Evolutionary conservation across 2,797 vertebrate species (phyloP).

Genomic region (Crocidura indochinensis): DNA sequence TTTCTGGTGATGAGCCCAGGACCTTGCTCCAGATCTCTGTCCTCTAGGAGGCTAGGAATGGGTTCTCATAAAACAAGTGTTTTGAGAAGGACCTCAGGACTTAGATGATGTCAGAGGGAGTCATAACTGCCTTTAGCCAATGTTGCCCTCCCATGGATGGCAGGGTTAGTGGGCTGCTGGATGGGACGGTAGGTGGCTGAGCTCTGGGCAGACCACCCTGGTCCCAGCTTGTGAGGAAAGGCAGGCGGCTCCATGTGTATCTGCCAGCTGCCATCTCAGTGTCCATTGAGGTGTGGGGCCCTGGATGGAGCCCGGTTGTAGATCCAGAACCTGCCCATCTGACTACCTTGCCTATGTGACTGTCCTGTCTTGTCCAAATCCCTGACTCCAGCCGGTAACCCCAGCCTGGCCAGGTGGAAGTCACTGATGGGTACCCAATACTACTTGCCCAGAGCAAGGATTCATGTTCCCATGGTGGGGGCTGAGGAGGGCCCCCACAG

Average conservation of each 20-base stretch:
- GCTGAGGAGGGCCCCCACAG: background rate
- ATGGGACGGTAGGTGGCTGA: too few species aligned
- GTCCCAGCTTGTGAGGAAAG: too few species aligned
- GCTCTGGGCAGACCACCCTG: too few species aligned
- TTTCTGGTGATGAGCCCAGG: too few species aligned
- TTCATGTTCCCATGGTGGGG: background rate
- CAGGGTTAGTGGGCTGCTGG: background rate
- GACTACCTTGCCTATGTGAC: too few species aligned
- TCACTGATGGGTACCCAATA: background rate
- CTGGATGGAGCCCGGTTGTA: too few species aligned
- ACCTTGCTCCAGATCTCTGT: background rate
- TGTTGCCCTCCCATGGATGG: background rate
- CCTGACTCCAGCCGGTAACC: background rate
- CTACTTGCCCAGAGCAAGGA: background rate
- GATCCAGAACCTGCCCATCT: too few species aligned
- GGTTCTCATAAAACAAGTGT: background rate
- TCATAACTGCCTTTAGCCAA: background rate
- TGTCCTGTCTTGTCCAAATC: too few species aligned
- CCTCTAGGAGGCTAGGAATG: too few species aligned
- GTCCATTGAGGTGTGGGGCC: too few species aligned
- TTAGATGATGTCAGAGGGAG: background rate
- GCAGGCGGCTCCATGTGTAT: too few species aligned
- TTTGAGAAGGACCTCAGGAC: background rate
- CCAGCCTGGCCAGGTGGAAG: background rate
- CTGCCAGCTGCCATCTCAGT: too few species aligned